Conservation (phyloP, 2,888 invertebrate genomes). For the Meiosimyza decipiens region DNA sequence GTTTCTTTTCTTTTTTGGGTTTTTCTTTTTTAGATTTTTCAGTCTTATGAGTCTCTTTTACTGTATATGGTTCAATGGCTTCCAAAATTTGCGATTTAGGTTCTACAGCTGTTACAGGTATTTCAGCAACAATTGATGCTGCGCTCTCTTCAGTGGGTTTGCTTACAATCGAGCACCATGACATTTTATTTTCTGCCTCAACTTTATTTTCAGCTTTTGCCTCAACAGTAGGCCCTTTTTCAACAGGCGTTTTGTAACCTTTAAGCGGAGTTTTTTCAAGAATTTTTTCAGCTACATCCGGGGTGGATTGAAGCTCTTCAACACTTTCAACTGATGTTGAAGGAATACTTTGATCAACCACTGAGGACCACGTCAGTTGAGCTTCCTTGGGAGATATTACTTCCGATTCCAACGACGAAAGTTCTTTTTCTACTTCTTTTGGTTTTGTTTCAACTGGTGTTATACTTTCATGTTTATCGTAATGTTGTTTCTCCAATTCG, state of each 20-base stretch:
- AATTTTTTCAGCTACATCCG: background rate
- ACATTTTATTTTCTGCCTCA: no score
- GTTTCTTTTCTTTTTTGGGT: slow-evolving; percentile 30
- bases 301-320: background rate
- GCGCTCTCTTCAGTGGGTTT: background rate
- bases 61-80: background rate
- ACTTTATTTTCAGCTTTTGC: no score
- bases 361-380: background rate
- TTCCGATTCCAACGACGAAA: no score
- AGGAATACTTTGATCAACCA: background rate
- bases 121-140: background rate
- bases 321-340: background rate
- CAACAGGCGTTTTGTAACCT: no score
- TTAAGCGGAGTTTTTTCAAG: background rate
- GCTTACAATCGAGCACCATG: background rate
- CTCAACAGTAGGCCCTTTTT: no score
- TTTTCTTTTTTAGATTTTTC: slow-evolving; percentile 31
- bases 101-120: background rate
- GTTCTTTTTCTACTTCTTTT: background rate
- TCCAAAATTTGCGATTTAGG: background rate
- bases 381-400: background rate
- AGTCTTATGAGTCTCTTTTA: slow-evolving; percentile 18
- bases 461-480: background rate
- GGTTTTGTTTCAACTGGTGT: slow-evolving; percentile 4
- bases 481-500: slow-evolving; percentile 5